A percentile compares a stretch with the other conserved stretches of the same genome.
phyloP scores from a whole-genome alignment of 2,797 vertebrate species.

The Pipistrellus kuhlii region DNA sequence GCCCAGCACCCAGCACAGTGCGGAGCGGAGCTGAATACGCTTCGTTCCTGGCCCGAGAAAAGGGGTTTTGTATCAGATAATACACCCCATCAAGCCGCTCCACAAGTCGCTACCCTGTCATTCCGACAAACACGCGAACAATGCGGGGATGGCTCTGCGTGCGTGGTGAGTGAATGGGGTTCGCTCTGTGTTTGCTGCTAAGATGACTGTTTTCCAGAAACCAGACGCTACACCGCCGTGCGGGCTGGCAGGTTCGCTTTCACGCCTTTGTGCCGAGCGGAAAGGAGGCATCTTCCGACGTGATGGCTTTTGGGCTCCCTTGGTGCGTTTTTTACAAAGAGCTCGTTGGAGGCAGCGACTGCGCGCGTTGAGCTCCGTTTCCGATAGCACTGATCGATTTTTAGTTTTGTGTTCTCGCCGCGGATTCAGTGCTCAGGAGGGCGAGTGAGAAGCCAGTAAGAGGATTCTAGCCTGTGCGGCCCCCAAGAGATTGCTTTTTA shows the following conservation, averaged over 20 bases:
- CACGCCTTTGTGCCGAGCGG: not conserved
- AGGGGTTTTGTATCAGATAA: not conserved
- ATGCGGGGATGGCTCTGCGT: not conserved
- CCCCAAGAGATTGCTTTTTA: not conserved
- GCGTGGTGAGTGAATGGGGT: not conserved
- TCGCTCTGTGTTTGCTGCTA: conserved; percentile 25
- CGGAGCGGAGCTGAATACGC: not conserved
- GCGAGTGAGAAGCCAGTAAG: not conserved
- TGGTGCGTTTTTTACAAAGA: not conserved
- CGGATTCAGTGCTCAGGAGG: not conserved
- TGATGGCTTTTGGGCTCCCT: not conserved
- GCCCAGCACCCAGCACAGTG: not conserved
- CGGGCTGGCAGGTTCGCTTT: not conserved
- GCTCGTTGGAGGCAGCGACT: not conserved
- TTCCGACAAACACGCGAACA: not conserved
- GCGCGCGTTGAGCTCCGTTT: not conserved
- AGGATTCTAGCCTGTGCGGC: not conserved
- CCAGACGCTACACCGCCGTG: not conserved
- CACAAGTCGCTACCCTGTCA: not conserved
- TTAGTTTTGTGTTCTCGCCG: not conserved
- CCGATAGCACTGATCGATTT: not conserved
- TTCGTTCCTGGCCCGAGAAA: not conserved
- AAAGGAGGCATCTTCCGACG: not conserved
- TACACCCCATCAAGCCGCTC: not conserved
- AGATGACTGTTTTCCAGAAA: conserved; percentile 5